Conservation (phyloP, 2,113 vertebrate genomes). For the Hydrolagus affinis region DNA sequence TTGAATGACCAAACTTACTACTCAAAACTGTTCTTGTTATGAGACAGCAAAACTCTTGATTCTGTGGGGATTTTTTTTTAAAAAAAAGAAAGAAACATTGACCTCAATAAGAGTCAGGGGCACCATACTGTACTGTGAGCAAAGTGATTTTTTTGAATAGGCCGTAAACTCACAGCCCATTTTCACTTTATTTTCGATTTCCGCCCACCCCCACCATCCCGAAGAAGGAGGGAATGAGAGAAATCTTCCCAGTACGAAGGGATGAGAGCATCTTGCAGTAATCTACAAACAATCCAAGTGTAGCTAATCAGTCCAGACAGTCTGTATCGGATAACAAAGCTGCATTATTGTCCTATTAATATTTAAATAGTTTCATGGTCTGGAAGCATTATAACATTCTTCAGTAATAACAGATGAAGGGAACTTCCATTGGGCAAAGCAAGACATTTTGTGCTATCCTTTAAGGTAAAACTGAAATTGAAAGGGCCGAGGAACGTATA, state of each 20-base stretch:
- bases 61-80: background rate
- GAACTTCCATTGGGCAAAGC: background rate
- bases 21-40: no score
- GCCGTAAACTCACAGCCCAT: background rate
- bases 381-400: slow-evolving; percentile 31
- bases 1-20: no score
- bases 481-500: background rate
- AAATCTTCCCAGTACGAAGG: slow-evolving; percentile 20
- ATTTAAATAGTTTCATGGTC: slow-evolving; percentile 33
- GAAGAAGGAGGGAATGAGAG: background rate
- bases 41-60: no score
- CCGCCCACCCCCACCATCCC: no score
- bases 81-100: background rate
- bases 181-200: background rate
- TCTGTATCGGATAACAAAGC: slow-evolving; percentile 31
- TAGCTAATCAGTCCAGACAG: slow-evolving; percentile 31
- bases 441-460: background rate
- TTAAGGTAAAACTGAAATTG: slow-evolving; percentile 23
- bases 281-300: slow-evolving; percentile 26
- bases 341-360: slow-evolving; percentile 32
- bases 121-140: background rate
- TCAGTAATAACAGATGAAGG: slow-evolving; percentile 29
- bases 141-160: background rate
- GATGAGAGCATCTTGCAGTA: slow-evolving; percentile 22
- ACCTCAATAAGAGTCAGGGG: no score